Evolutionary conservation across 2,113 vertebrate genomes (phyloP).

Genomic region (Gorsachius goisagi): DNA sequence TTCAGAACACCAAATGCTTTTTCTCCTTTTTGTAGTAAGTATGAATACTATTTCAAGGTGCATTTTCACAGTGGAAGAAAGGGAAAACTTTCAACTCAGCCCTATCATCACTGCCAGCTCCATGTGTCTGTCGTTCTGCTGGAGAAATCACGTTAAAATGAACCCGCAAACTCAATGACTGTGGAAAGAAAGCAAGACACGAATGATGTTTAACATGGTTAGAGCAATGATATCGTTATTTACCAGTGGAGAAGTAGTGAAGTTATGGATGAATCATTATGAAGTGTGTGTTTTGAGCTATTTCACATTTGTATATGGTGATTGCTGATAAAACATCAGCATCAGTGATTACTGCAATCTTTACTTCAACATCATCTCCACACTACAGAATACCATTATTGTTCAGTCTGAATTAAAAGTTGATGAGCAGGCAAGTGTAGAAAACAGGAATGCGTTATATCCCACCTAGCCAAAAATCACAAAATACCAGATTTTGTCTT

Average conservation of each 20-base stretch:
- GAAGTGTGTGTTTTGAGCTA: background rate
- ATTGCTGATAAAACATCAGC: background rate
- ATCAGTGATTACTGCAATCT: background rate
- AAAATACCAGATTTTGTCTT: background rate
- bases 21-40: background rate
- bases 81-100: background rate
- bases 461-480: background rate
- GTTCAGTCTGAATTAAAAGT: background rate
- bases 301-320: background rate
- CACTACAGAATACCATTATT: background rate
- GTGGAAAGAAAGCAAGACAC: background rate
- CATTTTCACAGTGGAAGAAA: background rate
- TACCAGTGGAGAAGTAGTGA: background rate
- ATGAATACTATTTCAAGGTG: background rate
- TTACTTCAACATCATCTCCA: background rate
- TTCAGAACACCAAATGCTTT: background rate
- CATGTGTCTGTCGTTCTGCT: background rate
- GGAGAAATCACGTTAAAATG: background rate
- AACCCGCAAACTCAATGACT: background rate
- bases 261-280: background rate
- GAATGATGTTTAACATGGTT: background rate
- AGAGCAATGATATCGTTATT: background rate
- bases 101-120: background rate
- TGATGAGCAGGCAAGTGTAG: background rate
- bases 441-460: background rate